phyloP scores from a whole-genome alignment of 2,888 invertebrate genomes.

The Orchesella flavescens region DNA sequence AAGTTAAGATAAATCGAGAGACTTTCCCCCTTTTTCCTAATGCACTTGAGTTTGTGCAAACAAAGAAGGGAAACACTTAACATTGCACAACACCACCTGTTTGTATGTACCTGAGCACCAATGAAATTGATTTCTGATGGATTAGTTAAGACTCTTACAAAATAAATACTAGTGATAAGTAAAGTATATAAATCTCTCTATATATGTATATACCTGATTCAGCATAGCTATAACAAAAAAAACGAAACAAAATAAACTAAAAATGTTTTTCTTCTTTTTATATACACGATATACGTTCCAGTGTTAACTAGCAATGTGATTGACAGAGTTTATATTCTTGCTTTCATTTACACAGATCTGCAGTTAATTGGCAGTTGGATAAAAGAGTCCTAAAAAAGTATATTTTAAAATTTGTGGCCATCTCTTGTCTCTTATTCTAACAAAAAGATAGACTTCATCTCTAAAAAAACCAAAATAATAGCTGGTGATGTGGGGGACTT shows the following conservation, averaged over 20 bases:
- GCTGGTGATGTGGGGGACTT: background rate
- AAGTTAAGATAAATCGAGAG: too few species aligned
- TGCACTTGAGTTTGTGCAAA: too few species aligned
- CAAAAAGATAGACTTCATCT: too few species aligned
- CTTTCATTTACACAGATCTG: conserved; percentile 42
- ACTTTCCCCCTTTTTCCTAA: too few species aligned
- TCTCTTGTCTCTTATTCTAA: background rate
- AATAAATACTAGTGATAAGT: conserved; percentile 35
- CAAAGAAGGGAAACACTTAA: background rate
- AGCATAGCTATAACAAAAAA: conserved; percentile 8
- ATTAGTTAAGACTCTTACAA: conserved; percentile 39
- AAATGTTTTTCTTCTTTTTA: background rate
- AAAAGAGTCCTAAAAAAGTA: conserved; percentile 11
- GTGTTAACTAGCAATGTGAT: background rate
- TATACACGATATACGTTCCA: background rate
- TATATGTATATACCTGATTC: background rate
- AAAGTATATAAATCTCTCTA: background rate
- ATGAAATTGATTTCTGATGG: conserved; percentile 16
- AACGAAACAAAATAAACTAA: background rate
- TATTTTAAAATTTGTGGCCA: background rate
- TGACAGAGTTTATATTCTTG: background rate
- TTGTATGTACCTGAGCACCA: conserved; percentile 37
- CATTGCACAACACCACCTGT: conserved; percentile 4
- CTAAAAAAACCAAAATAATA: too few species aligned
- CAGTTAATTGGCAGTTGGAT: conserved; percentile 47